These are phyloP conservation scores for Cryptus armator DNA, from an alignment of 2,888 invertebrate genomes.

Conservation along the genomic window DNA sequence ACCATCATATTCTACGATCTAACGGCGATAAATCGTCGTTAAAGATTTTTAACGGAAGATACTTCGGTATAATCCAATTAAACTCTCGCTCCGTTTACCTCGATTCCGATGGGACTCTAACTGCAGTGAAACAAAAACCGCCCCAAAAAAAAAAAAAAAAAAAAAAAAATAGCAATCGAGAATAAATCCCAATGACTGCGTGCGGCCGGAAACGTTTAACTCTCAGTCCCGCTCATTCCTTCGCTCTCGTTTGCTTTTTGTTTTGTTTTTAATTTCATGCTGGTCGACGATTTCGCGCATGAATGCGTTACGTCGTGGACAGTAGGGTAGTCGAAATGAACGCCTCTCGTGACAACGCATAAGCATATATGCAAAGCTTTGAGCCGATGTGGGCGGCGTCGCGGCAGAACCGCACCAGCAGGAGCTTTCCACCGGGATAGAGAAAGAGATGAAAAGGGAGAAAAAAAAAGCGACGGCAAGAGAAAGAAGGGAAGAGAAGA, in stretches of 20 bases:
- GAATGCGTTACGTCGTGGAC: constrained; percentile 40
- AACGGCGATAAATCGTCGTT: constrained; percentile 34
- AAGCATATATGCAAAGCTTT: constrained; percentile 60
- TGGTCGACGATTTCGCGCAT: neutral
- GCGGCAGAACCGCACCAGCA: constrained; percentile 63
- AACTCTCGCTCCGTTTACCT: constrained; percentile 21
- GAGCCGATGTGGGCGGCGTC: constrained; percentile 56
- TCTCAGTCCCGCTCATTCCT: neutral
- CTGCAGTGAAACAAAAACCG: constrained; percentile 1
- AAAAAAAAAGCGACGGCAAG: constrained; percentile 16
- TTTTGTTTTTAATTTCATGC: constrained; percentile 24
- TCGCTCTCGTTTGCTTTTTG: neutral
- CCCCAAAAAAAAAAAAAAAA: neutral
- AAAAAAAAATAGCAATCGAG: constrained; percentile 28
- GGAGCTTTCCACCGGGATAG: constrained; percentile 33
- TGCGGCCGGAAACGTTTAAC: constrained; percentile 33
- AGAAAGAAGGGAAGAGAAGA: constrained; percentile 45
- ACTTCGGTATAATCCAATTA: constrained; percentile 41
- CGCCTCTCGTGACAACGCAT: constrained; percentile 48
- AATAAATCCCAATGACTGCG: constrained; percentile 24
- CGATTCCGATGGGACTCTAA: neutral
- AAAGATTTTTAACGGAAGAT: constrained; percentile 24
- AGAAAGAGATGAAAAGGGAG: constrained; percentile 59
- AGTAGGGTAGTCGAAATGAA: constrained; percentile 43
- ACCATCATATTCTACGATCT: constrained; percentile 3